Evolutionary conservation across 2,888 invertebrate genomes (phyloP), one percentile per base, ranked within the genome.

Genomic region (Camptogramma bilineatum): DNA sequence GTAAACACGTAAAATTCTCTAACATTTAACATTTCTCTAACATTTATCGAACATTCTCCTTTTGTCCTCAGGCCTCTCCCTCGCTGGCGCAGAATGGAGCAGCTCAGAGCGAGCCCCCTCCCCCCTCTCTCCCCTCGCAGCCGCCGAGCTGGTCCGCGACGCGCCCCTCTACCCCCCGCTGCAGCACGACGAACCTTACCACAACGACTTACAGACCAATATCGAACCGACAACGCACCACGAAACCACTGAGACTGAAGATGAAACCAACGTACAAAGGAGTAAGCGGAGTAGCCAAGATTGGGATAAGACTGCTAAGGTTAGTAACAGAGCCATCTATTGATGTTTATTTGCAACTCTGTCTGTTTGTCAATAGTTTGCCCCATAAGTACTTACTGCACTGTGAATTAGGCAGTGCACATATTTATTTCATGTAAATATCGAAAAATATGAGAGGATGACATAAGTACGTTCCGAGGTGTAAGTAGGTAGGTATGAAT

Each of bases 201-300:
- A 73, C 74, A 73, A 77, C 58, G 82, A 85, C 65, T 71, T 79
- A 56, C 84, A 84, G 74, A 81, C 84, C 16, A 83, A 76, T 64
- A 79, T 84, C 51, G 85, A 84, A 72, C 52, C 80, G 81, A 56
- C 81, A 52, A 68, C 78, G 28, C 81, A 82, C 10, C 78, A 81
- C 1, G 80, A 71, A 51, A 68, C 67, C 4, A 63, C 57, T 64
- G 77, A 82, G 77, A 79, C 80, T 78, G 84, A 83, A 57, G 73
- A 80, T 1, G 82, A 70, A 81, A 79, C 77, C 59, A 77, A 80
- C 61, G 80, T 79, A 73, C 81, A 80, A 73, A 78, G 89, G 62
- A 74, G 69, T 53, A 91, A 90, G 72, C 80, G 91, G 16, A 90
- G 87, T 56, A 86, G 85, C 2, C 82, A 85, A 34, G 83, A 87